phyloP scores from a whole-genome alignment of 2,113 vertebrate species.

The Ptyas mucosa region DNA sequence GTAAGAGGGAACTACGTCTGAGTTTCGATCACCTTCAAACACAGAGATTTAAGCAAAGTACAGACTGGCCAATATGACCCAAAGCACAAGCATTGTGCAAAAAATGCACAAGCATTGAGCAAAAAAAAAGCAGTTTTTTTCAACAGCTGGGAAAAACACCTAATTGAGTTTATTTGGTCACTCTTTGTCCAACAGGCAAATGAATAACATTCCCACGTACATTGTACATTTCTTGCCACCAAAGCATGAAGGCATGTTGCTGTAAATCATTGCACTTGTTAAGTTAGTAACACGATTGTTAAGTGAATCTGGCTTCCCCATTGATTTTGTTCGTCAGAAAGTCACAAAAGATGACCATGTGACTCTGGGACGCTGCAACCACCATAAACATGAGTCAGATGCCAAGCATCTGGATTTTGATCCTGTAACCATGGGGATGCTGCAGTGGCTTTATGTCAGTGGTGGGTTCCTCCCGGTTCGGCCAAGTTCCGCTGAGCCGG shows the following conservation, averaged over 20 bases:
- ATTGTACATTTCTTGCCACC: neutral
- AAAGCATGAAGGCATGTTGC: too few relatives aligned
- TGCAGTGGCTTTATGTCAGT: too few relatives aligned
- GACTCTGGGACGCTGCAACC: too few relatives aligned
- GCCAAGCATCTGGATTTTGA: neutral
- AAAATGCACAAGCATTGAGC: neutral
- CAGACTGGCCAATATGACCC: neutral
- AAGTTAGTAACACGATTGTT: neutral
- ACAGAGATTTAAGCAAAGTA: neutral
- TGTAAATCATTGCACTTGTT: neutral
- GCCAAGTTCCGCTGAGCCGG: too few relatives aligned
- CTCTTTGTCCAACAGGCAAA: neutral
- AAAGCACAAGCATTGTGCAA: neutral
- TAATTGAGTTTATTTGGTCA: neutral
- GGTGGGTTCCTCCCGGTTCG: too few relatives aligned
- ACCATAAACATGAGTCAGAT: too few relatives aligned
- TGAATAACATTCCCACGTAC: neutral
- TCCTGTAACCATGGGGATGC: neutral
- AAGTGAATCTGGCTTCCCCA: neutral
- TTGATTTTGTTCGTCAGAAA: neutral
- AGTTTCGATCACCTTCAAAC: conserved; percentile 7
- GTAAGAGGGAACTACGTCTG: conserved; percentile 26
- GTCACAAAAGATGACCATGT: too few relatives aligned
- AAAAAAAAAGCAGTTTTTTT: too few relatives aligned
- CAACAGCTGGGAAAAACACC: neutral